Percentiles rank a stretch among this genome's conserved stretches.
phyloP scores from a whole-genome alignment of 2,888 invertebrate species.

The Carterocephalus palaemon region DNA sequence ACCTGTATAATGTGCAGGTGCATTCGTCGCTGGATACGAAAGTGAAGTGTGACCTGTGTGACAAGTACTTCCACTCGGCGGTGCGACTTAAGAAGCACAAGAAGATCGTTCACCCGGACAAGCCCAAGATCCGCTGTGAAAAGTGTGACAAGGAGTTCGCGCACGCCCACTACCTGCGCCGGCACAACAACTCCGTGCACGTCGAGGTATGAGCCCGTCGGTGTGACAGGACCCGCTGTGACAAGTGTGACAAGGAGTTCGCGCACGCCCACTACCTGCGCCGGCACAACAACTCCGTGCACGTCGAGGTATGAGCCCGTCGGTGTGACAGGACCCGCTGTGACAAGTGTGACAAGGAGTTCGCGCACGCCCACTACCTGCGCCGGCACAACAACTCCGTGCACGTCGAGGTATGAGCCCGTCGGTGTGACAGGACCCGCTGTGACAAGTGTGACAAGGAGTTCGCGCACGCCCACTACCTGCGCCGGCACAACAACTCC shows the following conservation, averaged over 20 bases:
- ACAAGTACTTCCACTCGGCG: slow-evolving; percentile 65
- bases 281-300: slow-evolving; percentile 63
- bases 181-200: slow-evolving; percentile 65
- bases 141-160: slow-evolving; percentile 71
- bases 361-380: slow-evolving; percentile 66
- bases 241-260: slow-evolving; percentile 68
- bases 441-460: slow-evolving; percentile 70
- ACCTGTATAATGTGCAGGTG: slow-evolving; percentile 71
- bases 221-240: slow-evolving; percentile 60
- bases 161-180: slow-evolving; percentile 60
- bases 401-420: slow-evolving; percentile 59
- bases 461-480: slow-evolving; percentile 66
- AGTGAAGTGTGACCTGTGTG: slow-evolving; percentile 67
- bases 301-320: slow-evolving; percentile 60
- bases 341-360: slow-evolving; percentile 68
- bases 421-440: slow-evolving; percentile 55
- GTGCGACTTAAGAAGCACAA: slow-evolving; percentile 69
- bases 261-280: slow-evolving; percentile 65
- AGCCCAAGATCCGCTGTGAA: slow-evolving; percentile 63
- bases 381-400: slow-evolving; percentile 62
- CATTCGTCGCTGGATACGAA: slow-evolving; percentile 64
- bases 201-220: slow-evolving; percentile 59
- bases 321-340: slow-evolving; percentile 60
- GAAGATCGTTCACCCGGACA: slow-evolving; percentile 66
- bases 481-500: slow-evolving; percentile 59